phyloP scores from a whole-genome alignment of 1,140 invertebrate genomes.

The Bemisia tabaci region DNA sequence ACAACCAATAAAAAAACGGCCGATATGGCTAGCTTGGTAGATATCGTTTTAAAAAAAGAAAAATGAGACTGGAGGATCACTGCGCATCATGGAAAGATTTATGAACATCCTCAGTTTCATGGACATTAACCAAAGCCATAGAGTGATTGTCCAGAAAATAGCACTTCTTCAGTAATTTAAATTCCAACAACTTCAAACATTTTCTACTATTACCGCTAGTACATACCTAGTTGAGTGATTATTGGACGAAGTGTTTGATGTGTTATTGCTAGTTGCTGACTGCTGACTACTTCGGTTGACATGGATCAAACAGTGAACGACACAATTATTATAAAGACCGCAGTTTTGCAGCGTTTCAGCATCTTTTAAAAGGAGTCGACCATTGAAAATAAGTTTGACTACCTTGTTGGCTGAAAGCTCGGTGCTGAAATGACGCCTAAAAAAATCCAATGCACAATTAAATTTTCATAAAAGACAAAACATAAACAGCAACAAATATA shows the following conservation, averaged over 20 bases:
- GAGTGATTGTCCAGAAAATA: too few relatives aligned
- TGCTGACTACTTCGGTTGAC: slow-evolving; percentile 30
- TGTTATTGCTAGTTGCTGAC: neutral
- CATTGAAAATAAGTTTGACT: slow-evolving; percentile 76
- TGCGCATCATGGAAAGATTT: too few relatives aligned
- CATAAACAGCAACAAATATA: too few relatives aligned
- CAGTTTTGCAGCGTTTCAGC: slow-evolving; percentile 55
- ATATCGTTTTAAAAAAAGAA: too few relatives aligned
- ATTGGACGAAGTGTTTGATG: neutral
- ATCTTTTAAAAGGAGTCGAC: slow-evolving; percentile 65
- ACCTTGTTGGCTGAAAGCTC: slow-evolving; percentile 61
- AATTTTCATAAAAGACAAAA: neutral
- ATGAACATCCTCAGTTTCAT: too few relatives aligned
- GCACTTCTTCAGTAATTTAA: too few relatives aligned
- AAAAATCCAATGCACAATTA: slow-evolving; percentile 24
- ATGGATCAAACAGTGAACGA: slow-evolving; percentile 74
- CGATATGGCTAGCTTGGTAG: too few relatives aligned
- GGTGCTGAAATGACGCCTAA: slow-evolving; percentile 62
- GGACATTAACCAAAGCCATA: too few relatives aligned
- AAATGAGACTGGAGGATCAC: too few relatives aligned
- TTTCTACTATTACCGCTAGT: neutral
- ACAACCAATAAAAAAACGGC: too few relatives aligned
- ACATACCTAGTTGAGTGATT: neutral
- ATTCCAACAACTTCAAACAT: too few relatives aligned
- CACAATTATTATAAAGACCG: slow-evolving; percentile 71